Evolutionary conservation across 2,888 invertebrate species (phyloP).

Genomic region (Aphodius sticticus): DNA sequence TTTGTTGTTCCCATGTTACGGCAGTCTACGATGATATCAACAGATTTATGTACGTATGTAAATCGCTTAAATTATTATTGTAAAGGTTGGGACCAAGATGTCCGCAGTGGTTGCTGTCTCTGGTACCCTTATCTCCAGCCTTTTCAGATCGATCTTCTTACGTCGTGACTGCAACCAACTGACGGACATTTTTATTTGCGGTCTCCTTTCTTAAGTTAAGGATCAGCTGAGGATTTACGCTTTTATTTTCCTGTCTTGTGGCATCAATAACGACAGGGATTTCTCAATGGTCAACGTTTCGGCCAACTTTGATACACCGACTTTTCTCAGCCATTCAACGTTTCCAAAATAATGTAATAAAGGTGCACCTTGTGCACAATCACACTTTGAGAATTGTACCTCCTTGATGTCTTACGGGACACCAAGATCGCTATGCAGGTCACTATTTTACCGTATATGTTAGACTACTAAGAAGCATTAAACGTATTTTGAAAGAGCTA

Average conservation of each 20-base stretch:
- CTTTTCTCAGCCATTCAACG: neutral
- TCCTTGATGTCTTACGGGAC: no score
- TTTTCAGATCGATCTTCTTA: neutral
- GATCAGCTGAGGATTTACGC: neutral
- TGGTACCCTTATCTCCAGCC: neutral
- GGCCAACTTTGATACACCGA: neutral
- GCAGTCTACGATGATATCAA: neutral
- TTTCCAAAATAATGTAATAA: no score
- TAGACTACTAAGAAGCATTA: no score
- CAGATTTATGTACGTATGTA: neutral
- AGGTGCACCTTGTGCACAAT: no score
- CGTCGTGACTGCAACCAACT: neutral
- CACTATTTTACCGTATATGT: no score
- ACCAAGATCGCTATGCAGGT: no score
- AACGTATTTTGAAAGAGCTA: no score
- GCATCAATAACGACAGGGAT: neutral
- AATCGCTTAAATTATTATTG: neutral
- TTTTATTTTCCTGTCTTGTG: neutral
- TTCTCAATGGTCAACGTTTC: neutral
- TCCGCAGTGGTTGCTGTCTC: neutral
- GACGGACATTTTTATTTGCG: neutral
- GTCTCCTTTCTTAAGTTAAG: neutral
- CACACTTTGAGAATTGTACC: no score
- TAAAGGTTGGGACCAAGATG: neutral
- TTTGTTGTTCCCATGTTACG: neutral